A percentile compares a stretch with the other conserved stretches of the same genome.
Conservation (phyloP, 1,140 invertebrate species). For the Grapholita molesta region DNA sequence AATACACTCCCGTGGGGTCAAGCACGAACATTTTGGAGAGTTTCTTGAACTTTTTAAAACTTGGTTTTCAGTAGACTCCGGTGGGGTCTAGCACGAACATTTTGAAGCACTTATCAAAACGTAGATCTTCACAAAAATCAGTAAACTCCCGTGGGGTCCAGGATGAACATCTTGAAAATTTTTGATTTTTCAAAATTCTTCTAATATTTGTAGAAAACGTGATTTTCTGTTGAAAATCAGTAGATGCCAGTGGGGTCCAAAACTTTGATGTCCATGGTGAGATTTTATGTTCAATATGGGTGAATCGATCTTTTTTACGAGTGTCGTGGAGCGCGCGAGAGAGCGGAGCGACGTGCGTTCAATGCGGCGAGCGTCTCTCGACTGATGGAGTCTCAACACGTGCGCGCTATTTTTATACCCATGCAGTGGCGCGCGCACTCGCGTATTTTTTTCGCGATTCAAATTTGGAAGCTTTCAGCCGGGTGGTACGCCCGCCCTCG, state of each 20-base stretch:
- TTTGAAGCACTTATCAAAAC: conserved; percentile 34
- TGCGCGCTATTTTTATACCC: conserved; percentile 62
- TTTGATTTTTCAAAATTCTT: conserved; percentile 28
- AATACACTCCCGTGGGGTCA: conserved; percentile 63
- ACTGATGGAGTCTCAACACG: conserved; percentile 65
- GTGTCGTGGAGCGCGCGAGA: conserved; percentile 36
- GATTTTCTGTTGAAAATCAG: conserved; percentile 28
- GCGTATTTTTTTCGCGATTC: conserved; percentile 72
- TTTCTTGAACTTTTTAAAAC: conserved; percentile 23
- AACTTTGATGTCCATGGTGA: conserved; percentile 62
- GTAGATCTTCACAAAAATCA: conserved; percentile 34
- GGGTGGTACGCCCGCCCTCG: conserved; percentile 61
- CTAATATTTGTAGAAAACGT: background rate
- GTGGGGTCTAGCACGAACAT: conserved; percentile 64
- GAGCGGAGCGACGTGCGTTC: conserved; percentile 50
- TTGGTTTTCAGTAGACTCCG: conserved; percentile 53
- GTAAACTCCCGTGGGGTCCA: conserved; percentile 49
- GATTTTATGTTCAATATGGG: conserved; percentile 31
- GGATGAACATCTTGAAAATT: conserved; percentile 38
- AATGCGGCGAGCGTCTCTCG: conserved; percentile 43
- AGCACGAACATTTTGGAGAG: conserved; percentile 53
- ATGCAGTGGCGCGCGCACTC: conserved; percentile 61
- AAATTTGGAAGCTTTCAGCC: conserved; percentile 75
- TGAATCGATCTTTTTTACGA: conserved; percentile 73
- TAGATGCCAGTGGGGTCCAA: conserved; percentile 70